phyloP scores from a whole-genome alignment of 2,113 vertebrate species.

The Herpetotheres cachinnans region DNA sequence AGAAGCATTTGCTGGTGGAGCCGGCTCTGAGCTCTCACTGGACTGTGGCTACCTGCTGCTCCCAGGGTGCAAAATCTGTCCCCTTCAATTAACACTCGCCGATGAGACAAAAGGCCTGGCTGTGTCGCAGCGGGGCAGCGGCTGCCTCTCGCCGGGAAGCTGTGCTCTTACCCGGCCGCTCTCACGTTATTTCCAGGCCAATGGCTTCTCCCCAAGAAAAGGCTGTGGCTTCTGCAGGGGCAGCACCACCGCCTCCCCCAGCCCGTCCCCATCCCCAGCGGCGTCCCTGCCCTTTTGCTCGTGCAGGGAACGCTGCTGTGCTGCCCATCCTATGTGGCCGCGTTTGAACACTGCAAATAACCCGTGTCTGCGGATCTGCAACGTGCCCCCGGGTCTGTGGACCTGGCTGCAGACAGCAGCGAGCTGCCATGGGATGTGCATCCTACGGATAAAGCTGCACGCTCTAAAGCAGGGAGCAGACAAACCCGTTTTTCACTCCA shows the following conservation, averaged over 20 bases:
- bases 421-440: rapidly evolving
- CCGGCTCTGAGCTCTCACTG: neutral
- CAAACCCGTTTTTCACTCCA: neutral
- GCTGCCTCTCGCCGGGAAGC: neutral
- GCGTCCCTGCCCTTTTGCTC: neutral
- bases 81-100: rapidly evolving
- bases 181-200: neutral
- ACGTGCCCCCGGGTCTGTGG: rapidly evolving
- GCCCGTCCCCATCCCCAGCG: rapidly evolving
- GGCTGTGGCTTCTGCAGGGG: neutral
- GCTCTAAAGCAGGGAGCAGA: neutral
- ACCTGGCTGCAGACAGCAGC: neutral
- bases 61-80: neutral
- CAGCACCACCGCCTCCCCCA: too few relatives aligned
- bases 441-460: rapidly evolving
- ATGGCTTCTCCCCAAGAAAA: neutral
- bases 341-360: neutral
- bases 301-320: rapidly evolving
- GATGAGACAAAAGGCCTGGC: neutral
- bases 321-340: rapidly evolving
- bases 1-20: neutral
- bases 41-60: neutral
- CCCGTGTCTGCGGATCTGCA: rapidly evolving
- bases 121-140: rapidly evolving
- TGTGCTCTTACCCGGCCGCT: neutral